These are phyloP conservation scores for Synanceia verrucosa DNA, from an alignment of 2,797 vertebrate genomes.

Conservation along the genomic window DNA sequence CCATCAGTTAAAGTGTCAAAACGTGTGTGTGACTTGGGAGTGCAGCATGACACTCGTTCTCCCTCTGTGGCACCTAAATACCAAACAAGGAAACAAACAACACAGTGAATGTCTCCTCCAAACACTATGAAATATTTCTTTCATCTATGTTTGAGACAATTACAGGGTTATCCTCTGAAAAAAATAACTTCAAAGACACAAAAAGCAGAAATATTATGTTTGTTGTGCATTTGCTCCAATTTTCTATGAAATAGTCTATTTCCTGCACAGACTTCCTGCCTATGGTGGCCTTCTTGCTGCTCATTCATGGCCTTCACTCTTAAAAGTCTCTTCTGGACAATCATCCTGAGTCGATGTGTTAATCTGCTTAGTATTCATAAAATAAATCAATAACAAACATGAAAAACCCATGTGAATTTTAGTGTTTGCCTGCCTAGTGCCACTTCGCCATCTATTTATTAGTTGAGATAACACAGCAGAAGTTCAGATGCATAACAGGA, in stretches of 20 bases:
- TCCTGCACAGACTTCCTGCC: slow-evolving; percentile 55
- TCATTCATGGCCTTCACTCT: not conserved
- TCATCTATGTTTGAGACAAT: slow-evolving; percentile 13
- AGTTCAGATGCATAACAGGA: slow-evolving; percentile 10
- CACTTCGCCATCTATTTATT: slow-evolving; percentile 12
- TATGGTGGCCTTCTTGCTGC: not conserved
- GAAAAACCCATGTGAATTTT: not conserved
- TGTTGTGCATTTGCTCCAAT: slow-evolving; percentile 40
- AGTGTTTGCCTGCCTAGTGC: rapidly evolving
- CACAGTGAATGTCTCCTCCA: not conserved
- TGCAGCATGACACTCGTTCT: slow-evolving; percentile 9
- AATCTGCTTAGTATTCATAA: not conserved
- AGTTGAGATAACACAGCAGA: not conserved
- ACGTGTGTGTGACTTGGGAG: not conserved
- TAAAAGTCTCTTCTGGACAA: not conserved
- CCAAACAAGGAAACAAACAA: not conserved
- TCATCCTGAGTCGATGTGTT: not conserved
- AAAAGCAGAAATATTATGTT: not conserved
- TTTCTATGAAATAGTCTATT: slow-evolving; percentile 51
- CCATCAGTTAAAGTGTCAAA: not conserved
- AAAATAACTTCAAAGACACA: slow-evolving; percentile 12
- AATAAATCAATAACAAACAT: not conserved
- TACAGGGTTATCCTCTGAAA: not conserved
- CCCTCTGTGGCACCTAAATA: not conserved
- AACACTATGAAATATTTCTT: not conserved